Conservation (phyloP, 2,797 vertebrate species). For the Erpetoichthys calabaricus region DNA sequence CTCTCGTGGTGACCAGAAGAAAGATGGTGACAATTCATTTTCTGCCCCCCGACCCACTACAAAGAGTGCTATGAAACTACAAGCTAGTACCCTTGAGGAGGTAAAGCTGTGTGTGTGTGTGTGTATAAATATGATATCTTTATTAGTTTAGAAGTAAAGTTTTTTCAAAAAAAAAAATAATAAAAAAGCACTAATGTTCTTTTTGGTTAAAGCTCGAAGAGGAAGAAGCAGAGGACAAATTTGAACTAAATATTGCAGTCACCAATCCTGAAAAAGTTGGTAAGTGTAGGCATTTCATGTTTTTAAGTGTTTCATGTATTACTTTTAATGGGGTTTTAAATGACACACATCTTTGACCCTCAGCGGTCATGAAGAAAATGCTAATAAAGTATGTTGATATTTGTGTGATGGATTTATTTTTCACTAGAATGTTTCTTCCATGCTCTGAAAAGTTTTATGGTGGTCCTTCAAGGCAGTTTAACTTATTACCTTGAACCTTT, state of each 20-base stretch:
- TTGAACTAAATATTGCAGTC: slow-evolving; percentile 73
- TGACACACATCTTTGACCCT: too few relatives aligned
- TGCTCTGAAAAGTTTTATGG: too few relatives aligned
- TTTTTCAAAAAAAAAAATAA: background rate
- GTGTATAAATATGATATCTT: slow-evolving; percentile 10
- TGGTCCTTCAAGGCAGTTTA: too few relatives aligned
- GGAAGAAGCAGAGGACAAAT: slow-evolving; percentile 73
- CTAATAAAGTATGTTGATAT: too few relatives aligned
- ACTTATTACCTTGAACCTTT: too few relatives aligned
- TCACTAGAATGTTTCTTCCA: too few relatives aligned
- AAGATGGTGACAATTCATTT: slow-evolving; percentile 37
- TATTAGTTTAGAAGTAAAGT: slow-evolving; percentile 4
- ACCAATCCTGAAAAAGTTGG: slow-evolving; percentile 95
- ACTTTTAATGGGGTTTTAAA: too few relatives aligned
- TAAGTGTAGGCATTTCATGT: slow-evolving; percentile 34
- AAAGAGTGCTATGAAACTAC: slow-evolving; percentile 42
- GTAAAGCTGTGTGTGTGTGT: slow-evolving; percentile 32
- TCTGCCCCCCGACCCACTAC: slow-evolving; percentile 40
- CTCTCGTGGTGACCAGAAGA: slow-evolving; percentile 58
- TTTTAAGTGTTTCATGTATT: too few relatives aligned
- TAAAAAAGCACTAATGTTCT: too few relatives aligned
- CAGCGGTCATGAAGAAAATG: too few relatives aligned
- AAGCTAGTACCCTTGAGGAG: slow-evolving; percentile 63
- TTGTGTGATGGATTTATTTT: too few relatives aligned
- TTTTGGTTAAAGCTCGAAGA: slow-evolving; percentile 62